phyloP scores from a whole-genome alignment of 2,888 invertebrate species.

The Rugalucina vietnamica region DNA sequence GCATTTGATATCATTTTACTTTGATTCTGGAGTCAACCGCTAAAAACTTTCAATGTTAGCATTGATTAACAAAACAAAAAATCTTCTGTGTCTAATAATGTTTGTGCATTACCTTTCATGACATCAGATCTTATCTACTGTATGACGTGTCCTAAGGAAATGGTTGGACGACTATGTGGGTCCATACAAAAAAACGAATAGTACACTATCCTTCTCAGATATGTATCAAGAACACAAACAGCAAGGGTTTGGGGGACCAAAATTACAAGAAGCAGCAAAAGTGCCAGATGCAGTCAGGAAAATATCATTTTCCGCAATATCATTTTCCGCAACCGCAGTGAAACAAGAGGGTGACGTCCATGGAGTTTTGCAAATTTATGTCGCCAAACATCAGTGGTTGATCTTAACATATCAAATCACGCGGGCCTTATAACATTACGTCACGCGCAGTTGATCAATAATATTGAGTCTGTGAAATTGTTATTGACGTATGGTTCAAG shows the following conservation, averaged over 20 bases:
- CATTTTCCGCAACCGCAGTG: slow-evolving; percentile 76
- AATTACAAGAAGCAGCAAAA: background rate
- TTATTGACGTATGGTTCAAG: slow-evolving; percentile 74
- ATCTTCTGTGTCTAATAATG: too few species aligned
- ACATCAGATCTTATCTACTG: too few species aligned
- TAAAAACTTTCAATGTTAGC: too few species aligned
- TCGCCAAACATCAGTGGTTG: slow-evolving; percentile 59
- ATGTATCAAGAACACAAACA: background rate
- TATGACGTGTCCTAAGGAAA: too few species aligned
- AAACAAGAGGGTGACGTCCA: slow-evolving; percentile 78
- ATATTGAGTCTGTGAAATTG: slow-evolving; percentile 78
- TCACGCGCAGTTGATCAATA: slow-evolving; percentile 78
- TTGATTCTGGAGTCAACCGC: too few species aligned
- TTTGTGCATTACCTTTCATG: too few species aligned
- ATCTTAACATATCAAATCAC: slow-evolving; percentile 76
- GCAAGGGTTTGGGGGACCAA: background rate
- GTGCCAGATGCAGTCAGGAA: background rate
- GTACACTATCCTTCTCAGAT: background rate
- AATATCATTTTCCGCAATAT: too few species aligned
- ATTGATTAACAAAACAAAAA: too few species aligned
- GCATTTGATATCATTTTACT: too few species aligned
- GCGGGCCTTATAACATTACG: slow-evolving; percentile 78
- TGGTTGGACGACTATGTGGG: too few species aligned
- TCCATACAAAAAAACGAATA: background rate
- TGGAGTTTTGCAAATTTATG: slow-evolving; percentile 73